Evolutionary conservation across 2,888 invertebrate genomes (phyloP), one percentile per base, ranked within the genome.

Genomic region (Xanthorhoe spadicearia): DNA sequence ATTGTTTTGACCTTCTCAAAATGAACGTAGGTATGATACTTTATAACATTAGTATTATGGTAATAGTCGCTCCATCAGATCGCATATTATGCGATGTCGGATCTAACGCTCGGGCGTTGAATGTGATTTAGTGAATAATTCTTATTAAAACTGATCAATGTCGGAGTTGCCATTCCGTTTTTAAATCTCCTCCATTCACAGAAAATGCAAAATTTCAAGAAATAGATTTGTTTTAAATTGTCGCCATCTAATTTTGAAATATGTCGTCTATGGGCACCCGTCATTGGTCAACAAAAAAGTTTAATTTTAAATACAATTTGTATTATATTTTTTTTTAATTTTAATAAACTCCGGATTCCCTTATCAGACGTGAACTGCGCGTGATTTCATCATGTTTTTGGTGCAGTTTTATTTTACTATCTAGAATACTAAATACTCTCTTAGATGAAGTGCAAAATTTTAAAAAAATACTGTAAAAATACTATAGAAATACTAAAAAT

Each of bases 61-160:
- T 61, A 54, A 19, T 17, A 49, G 63, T 53, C 51, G 63, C 49
- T 49, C 53, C 38, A 49, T 18, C 49, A 43, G 54, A 50, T 1
- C 19, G 50, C 19, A 50, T 18, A 17, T 15, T 19, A 10, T 53
- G 59, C 23, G 55, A 53, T 64, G 23, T 51, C 51, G 55, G 67
- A 61, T 64, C 53, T 64, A 64, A 64, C 68, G 68, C 64, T 38
- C 1, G 1, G n/a, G 64, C 64, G 68, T 68, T 61, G 19, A 19
- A 68, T 68, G 68, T 68, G 68, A 68, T 68, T 64, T 68, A 68
- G 68, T 6, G 1, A 64, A 64, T 68, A 68, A 64, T 64, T 61
- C 53, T 69, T 50, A 69, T 46, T 53, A 60, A 66, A 69, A 66
- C 49, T 66, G 66, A 58, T 58, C 64, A 63, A 48, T 66, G 64